These are phyloP conservation scores for Epinotia brunnichana DNA, from an alignment of 2,888 invertebrate species.

Conservation along the genomic window DNA sequence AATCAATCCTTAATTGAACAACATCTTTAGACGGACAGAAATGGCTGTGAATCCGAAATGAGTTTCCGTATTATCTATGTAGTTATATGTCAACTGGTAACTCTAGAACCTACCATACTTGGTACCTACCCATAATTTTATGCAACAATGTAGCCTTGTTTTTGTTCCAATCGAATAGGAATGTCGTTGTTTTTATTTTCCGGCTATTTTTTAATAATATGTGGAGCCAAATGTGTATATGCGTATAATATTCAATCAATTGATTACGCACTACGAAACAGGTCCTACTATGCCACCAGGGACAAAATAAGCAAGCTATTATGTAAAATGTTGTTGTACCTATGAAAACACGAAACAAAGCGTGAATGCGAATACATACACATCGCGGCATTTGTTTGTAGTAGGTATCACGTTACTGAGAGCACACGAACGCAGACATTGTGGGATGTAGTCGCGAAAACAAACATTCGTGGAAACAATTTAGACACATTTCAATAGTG, in stretches of 20 bases:
- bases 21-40: constrained; percentile 12
- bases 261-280: not conserved
- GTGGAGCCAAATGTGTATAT: not conserved
- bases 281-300: not conserved
- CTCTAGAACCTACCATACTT: not conserved
- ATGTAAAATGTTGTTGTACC: not conserved
- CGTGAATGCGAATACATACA: constrained; percentile 14
- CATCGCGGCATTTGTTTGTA: constrained; percentile 31
- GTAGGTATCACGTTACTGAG: constrained; percentile 24
- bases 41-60: constrained; percentile 34
- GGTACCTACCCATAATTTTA: constrained; percentile 12
- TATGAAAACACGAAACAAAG: constrained; percentile 26
- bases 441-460: constrained; percentile 11
- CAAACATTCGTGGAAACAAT: constrained; percentile 25
- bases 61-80: constrained; percentile 22
- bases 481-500: constrained; percentile 4
- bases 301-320: not conserved
- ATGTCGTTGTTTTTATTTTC: not conserved
- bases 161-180: not conserved
- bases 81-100: not conserved
- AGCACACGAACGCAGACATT: constrained; percentile 27
- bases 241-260: not conserved
- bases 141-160: constrained; percentile 14
- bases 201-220: not conserved
- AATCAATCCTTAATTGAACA: constrained; percentile 7